Conservation (phyloP, 2,113 vertebrate genomes). For the Marmota monax region DNA sequence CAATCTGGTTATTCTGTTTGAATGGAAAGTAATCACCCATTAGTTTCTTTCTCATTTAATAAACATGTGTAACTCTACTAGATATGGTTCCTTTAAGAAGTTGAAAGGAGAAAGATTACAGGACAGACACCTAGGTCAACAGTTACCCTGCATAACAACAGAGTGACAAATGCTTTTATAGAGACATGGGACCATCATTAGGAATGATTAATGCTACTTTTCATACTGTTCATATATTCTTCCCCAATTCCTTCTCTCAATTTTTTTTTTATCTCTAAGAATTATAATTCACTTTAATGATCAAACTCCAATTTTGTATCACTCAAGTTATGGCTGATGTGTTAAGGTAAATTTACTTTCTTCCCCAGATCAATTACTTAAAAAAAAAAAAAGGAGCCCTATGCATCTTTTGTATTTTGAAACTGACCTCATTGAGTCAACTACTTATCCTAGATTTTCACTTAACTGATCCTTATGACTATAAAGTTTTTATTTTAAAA, state of each 20-base stretch:
- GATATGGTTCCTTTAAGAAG: neutral
- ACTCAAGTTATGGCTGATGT: neutral
- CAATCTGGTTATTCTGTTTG: neutral
- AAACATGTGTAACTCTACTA: neutral
- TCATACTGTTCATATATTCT: neutral
- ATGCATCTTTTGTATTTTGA: neutral
- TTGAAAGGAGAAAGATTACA: neutral
- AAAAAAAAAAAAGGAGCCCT: neutral
- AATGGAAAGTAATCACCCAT: neutral
- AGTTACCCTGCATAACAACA: neutral
- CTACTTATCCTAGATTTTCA: slow-evolving; percentile 5
- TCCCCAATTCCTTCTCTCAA: neutral
- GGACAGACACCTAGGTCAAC: neutral
- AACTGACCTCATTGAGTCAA: neutral
- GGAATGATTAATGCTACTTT: rapidly evolving
- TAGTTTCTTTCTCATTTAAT: neutral
- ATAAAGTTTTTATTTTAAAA: neutral
- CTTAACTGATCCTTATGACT: neutral
- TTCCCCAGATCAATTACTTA: neutral
- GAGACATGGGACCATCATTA: neutral
- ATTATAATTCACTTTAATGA: neutral
- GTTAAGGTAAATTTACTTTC: neutral
- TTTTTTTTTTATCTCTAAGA: neutral
- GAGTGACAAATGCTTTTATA: neutral
- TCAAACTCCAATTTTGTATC: neutral